Evolutionary conservation across 2,113 vertebrate species (phyloP).

Genomic region (Petromus typicus): DNA sequence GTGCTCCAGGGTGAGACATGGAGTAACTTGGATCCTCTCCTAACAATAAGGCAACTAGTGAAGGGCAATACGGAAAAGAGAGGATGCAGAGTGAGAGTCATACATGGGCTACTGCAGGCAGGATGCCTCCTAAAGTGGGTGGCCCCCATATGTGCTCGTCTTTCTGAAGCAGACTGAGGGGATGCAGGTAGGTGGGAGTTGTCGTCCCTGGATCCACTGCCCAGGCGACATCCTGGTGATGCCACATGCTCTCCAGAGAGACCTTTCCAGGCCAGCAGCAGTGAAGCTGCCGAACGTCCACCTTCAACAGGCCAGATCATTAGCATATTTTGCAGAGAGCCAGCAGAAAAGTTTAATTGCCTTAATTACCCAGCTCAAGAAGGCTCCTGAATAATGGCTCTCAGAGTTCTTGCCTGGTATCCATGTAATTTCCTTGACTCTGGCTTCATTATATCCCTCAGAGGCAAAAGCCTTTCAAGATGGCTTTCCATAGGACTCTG

Average conservation of each 20-base stretch:
- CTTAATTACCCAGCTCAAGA: conserved; percentile 94
- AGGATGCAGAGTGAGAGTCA: not conserved
- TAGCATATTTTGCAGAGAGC: conserved; percentile 93
- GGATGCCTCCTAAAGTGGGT: not conserved
- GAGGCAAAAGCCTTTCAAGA: conserved; percentile 60
- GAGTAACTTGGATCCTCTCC: not conserved
- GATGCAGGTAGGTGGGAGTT: not conserved
- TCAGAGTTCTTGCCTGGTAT: conserved; percentile 92
- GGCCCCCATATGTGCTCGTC: rapidly evolving
- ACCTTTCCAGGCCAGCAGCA: conserved; percentile 36
- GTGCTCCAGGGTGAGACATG: rapidly evolving
- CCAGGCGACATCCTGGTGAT: not conserved
- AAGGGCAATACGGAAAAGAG: rapidly evolving
- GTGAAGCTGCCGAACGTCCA: not conserved
- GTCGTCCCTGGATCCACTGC: not conserved
- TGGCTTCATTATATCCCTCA: conserved; percentile 89
- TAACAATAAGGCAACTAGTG: not conserved
- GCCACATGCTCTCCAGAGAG: not conserved
- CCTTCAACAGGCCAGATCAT: conserved; percentile 88
- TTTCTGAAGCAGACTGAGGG: not conserved
- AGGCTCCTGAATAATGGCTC: conserved; percentile 92
- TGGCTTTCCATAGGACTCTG: conserved; percentile 49
- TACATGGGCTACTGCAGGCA: not conserved
- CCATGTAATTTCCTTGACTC: conserved; percentile 91
- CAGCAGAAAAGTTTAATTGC: conserved; percentile 95